Percentiles rank a stretch among this genome's conserved stretches.
These are phyloP conservation scores for Drosophila yooni DNA, from an alignment of 2,888 invertebrate species.

Conservation along the genomic window DNA sequence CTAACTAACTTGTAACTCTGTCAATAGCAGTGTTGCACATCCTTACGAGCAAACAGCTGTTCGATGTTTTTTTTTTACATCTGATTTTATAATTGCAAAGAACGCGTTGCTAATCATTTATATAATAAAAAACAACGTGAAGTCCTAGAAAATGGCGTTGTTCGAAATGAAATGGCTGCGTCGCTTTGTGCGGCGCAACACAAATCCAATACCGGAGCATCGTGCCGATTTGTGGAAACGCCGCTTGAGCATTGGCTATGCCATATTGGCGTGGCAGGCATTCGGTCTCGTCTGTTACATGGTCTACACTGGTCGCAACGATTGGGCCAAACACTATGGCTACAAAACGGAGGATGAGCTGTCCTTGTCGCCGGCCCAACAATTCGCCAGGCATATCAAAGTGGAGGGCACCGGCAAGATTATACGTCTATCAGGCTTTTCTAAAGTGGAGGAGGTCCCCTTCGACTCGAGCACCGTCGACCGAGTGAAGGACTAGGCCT, in stretches of 20 bases:
- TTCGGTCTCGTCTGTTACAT: slow-evolving; percentile 88
- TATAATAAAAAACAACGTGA: slow-evolving; percentile 41
- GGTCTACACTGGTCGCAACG: slow-evolving; percentile 87
- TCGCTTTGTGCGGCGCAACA: slow-evolving; percentile 85
- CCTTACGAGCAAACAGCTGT: slow-evolving; percentile 49
- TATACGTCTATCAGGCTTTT: slow-evolving; percentile 79
- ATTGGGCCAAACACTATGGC: slow-evolving; percentile 89
- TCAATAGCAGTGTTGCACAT: slow-evolving; percentile 9
- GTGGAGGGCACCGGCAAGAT: slow-evolving; percentile 83
- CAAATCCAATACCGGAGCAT: slow-evolving; percentile 86
- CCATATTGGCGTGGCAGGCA: slow-evolving; percentile 90
- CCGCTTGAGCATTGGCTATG: slow-evolving; percentile 88
- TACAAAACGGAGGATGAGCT: slow-evolving; percentile 88
- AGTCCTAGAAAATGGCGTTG: slow-evolving; percentile 79
- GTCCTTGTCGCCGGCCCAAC: slow-evolving; percentile 85
- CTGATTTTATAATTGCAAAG: slow-evolving; percentile 23
- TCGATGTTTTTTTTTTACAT: slow-evolving; percentile 36
- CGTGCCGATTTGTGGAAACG: slow-evolving; percentile 87
- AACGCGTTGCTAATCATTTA: slow-evolving; percentile 47
- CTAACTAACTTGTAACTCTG: slow-evolving; percentile 6
- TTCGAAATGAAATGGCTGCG: slow-evolving; percentile 86
- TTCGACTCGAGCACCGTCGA: slow-evolving; percentile 63
- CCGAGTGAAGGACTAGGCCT: slow-evolving; percentile 47
- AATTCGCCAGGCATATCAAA: slow-evolving; percentile 78
- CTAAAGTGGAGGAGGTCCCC: slow-evolving; percentile 76